Conservation (phyloP, 2,113 vertebrate genomes). For the Mesitornis unicolor region DNA sequence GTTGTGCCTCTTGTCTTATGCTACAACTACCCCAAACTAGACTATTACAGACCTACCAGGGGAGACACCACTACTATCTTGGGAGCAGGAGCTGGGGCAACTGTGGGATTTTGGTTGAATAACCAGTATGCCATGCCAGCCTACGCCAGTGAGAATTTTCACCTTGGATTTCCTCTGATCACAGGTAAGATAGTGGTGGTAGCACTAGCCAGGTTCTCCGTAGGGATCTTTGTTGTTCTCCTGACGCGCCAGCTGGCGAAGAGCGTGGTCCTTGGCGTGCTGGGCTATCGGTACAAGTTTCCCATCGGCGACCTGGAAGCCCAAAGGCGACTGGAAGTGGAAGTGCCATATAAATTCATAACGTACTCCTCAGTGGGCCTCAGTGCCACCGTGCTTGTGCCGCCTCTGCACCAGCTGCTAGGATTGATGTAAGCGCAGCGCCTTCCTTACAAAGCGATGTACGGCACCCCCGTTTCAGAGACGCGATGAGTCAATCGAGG, state of each 20-base stretch:
- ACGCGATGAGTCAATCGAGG: rapidly evolving
- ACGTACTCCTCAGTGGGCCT: conserved; percentile 87
- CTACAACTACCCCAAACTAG: conserved; percentile 87
- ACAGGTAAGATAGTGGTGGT: neutral
- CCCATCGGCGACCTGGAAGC: conserved; percentile 67
- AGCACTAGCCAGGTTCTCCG: conserved; percentile 58
- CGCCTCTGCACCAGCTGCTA: conserved; percentile 77
- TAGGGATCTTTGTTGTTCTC: conserved; percentile 79
- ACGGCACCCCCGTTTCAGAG: neutral
- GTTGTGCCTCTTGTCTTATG: conserved; percentile 80
- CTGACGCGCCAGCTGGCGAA: conserved; percentile 77
- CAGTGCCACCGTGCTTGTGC: conserved; percentile 81
- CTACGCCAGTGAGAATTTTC: neutral
- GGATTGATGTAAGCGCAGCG: conserved; percentile 75
- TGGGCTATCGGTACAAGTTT: conserved; percentile 79
- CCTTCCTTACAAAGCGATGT: neutral
- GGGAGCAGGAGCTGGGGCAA: conserved; percentile 79
- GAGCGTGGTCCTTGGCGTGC: conserved; percentile 65
- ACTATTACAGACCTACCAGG: conserved; percentile 89
- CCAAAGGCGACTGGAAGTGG: conserved; percentile 82
- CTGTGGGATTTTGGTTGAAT: conserved; percentile 88
- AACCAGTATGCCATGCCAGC: conserved; percentile 57
- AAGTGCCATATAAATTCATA: conserved; percentile 90
- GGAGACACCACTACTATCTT: conserved; percentile 92
- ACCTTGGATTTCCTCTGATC: conserved; percentile 62